Evolutionary conservation across 1,140 invertebrate species (phyloP).

Genomic region (Aphis gossypii): DNA sequence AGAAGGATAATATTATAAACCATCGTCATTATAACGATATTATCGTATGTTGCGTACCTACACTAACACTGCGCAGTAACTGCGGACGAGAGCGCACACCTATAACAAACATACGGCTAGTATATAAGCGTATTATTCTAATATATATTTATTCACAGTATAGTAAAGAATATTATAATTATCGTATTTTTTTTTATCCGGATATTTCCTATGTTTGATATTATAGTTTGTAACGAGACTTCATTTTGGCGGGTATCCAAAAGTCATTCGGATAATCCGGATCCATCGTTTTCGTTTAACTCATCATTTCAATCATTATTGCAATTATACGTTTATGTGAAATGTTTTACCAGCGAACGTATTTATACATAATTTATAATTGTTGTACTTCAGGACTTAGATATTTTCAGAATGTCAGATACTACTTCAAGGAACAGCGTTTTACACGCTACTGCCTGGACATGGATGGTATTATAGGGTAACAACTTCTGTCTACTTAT

Average conservation of each 20-base stretch:
- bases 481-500: background rate
- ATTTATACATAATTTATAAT: background rate
- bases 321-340: background rate
- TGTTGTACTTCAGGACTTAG: background rate
- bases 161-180: background rate
- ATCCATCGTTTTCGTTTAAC: background rate
- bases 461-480: background rate
- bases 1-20: constrained; percentile 12
- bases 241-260: background rate
- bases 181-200: background rate
- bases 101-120: background rate
- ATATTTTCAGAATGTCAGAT: background rate
- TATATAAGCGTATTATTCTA: background rate
- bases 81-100: background rate
- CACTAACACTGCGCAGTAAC: background rate
- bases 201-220: background rate
- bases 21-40: background rate
- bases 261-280: background rate
- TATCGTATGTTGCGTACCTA: background rate
- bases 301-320: background rate
- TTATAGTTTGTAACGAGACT: background rate
- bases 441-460: background rate
- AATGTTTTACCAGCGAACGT: background rate
- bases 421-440: background rate
- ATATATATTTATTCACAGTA: no score